A percentile compares a stretch with the other conserved stretches of the same genome.
Conservation (phyloP, 1,140 invertebrate genomes). For the Drosophila lacteicornis region DNA sequence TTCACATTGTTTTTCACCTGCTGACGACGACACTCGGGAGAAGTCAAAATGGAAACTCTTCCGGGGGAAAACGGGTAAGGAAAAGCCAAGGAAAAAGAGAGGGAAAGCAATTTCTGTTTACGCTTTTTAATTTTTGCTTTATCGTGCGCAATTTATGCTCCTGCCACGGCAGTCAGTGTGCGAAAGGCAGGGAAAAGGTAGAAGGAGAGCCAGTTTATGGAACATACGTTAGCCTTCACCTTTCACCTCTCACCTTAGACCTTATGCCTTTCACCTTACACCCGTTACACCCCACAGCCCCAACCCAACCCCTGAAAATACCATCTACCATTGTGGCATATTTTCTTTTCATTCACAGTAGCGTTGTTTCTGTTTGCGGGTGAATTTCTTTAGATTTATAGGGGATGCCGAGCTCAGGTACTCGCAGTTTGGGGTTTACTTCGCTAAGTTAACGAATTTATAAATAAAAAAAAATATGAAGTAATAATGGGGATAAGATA, state of each 20-base stretch:
- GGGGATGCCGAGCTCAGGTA: background rate
- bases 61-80: background rate
- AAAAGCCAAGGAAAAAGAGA: slow-evolving; percentile 10
- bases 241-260: slow-evolving; percentile 7
- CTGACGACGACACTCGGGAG: slow-evolving; percentile 12
- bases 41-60: slow-evolving; percentile 13
- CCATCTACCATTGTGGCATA: slow-evolving; percentile 22
- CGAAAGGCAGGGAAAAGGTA: slow-evolving; percentile 3
- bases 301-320: slow-evolving; percentile 7
- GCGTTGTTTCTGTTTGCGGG: background rate
- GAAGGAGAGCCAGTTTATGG: slow-evolving; percentile 18
- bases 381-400: slow-evolving; percentile 17
- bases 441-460: too few relatives aligned
- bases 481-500: too few relatives aligned
- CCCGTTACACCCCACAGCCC: background rate
- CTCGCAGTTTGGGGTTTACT: background rate
- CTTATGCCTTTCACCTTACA: background rate
- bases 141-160: slow-evolving; percentile 78
- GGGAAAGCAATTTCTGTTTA: slow-evolving; percentile 67
- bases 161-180: slow-evolving; percentile 18
- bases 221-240: slow-evolving; percentile 40
- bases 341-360: slow-evolving; percentile 3
- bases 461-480: too few relatives aligned
- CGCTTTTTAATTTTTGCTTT: slow-evolving; percentile 84
- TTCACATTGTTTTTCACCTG: slow-evolving; percentile 25